Base-by-base conservation (phyloP, 2,888 invertebrate species). In the Noctua pronuba region DNA sequence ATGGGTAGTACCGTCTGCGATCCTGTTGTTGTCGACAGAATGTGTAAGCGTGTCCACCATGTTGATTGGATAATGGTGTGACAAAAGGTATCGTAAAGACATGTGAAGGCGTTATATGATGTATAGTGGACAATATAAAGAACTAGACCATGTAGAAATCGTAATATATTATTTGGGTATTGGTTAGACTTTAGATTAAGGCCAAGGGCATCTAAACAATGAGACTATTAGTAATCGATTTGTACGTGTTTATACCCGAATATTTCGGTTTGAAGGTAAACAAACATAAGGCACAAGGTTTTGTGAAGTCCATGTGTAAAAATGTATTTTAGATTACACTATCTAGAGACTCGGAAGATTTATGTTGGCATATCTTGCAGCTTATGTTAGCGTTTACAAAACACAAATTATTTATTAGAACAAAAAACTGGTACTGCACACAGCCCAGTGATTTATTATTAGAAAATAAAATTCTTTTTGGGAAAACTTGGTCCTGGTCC, bases 131-230 rank as follows among this genome's bases (percentile, higher is more conserved):
- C 10, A 35, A 1, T 38, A 64, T 64, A 0, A 18, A n/a, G 16
- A 65, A 38, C n/a, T 65, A 41, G 10, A n/a, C 21, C 18, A 64
- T n/a, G 24, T 38, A n/a, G 13, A n/a, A 8, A 21, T 62, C 35
- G 1, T n/a, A n/a, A n/a, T 41, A 28, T 65, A 65, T 41, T 41
- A 76, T 55, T 64, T 58, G 8, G 21, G 31, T 31, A 46, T 67
- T 64, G 16, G 41, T 68, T 35, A n/a, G 44, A 6, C 16, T n/a
- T 75, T 52, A 83, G 49, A 69, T 66, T 80, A 84, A 49, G 79
- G 84, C 64, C 79, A 80, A 84, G 69, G 84, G 11, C n/a, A 31
- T 21, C 11, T 41, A 52, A 41, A 58, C 68, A 80, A 58, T 78
- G 24, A 1, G 28, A 65, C 28, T 58, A 55, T 82, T 67, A 38